Evolutionary conservation across 2,888 invertebrate genomes (phyloP), one percentile per base, ranked within the genome.

Genomic region (Melinaea menophilus): DNA sequence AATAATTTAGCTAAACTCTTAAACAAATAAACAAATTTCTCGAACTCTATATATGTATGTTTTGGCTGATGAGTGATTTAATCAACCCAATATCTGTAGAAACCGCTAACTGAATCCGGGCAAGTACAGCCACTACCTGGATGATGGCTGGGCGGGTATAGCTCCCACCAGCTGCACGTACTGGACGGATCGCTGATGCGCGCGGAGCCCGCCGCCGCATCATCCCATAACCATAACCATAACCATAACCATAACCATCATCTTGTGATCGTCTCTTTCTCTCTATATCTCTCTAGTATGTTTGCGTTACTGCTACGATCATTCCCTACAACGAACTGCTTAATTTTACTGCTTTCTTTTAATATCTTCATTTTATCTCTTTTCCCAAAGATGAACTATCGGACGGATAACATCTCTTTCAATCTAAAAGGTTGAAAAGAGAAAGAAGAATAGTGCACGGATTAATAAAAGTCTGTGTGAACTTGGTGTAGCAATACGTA

Each of bases 91-190:
- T 37, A 51, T 54, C 9, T 45, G 55, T 73, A 91, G 95, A 75
- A 94, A 95, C 82, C 93, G 99, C 67, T 99, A 99, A 86, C 91
- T 99, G 22, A 96, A 96, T 88, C 99, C 99, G 0, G 99, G 99
- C 60, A 96, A 97, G 86, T 99, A 99, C 90, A 96, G 97, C 13
- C 97, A 98, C 80, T 98, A 99, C 91, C 88, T 99, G 73, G 98
- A 98, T 93, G 97, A 56, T 99, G 99, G 99, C 91, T 99, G 76
- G 95, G 96, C 57, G 97, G 95, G 89, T 99, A 95, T 91, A 93
- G 96, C 61, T 93, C 97, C 0, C 96, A 97, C 80, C 96, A 98
- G 85, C 82, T 98, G 74, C 95, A 97, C 80, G 95, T 99, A 71
- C 95, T 99, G 68, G 99, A 99, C 85, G 99, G 99, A 1, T 97